Evolutionary conservation across 2,113 vertebrate species (phyloP).

Genomic region (Symphodus melops): DNA sequence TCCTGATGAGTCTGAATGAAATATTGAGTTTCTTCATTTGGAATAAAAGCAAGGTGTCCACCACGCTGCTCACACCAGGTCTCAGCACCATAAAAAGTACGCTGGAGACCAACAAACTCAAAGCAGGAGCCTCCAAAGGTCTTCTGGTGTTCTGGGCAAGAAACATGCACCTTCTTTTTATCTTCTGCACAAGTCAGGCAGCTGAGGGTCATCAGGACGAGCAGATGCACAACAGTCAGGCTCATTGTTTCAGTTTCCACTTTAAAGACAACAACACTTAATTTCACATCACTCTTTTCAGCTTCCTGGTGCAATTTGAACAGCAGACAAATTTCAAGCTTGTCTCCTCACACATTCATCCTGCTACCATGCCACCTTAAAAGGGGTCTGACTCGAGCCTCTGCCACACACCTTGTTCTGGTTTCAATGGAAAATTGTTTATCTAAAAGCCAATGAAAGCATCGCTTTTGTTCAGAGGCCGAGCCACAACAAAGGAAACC

Average conservation of each 20-base stretch:
- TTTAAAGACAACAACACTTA: not conserved
- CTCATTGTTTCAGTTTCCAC: conserved; percentile 43
- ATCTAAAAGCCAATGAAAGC: conserved; percentile 17
- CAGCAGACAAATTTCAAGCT: not conserved
- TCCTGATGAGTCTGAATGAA: conserved; percentile 87
- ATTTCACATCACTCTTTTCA: not conserved
- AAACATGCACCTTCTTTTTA: not conserved
- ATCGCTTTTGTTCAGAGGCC: conserved; percentile 32
- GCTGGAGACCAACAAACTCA: conserved; percentile 83
- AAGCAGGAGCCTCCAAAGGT: conserved; percentile 87
- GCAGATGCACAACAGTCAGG: conserved; percentile 36
- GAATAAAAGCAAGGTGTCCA: conserved; percentile 89
- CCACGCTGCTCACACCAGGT: conserved; percentile 90
- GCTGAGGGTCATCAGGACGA: conserved; percentile 57
- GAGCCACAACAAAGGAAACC: conserved; percentile 34
- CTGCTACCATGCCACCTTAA: conserved; percentile 39
- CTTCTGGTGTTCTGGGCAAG: conserved; percentile 83
- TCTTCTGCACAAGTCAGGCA: conserved; percentile 39
- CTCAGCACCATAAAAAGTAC: conserved; percentile 83
- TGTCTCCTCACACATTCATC: not conserved
- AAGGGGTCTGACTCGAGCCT: conserved; percentile 15
- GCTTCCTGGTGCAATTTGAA: not conserved
- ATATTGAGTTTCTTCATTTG: conserved; percentile 84
- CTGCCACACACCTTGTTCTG: conserved; percentile 3
- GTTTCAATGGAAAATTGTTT: conserved; percentile 37